These are phyloP conservation scores for Podotricha telesiphe DNA, from an alignment of 2,888 invertebrate genomes.

Conservation along the genomic window DNA sequence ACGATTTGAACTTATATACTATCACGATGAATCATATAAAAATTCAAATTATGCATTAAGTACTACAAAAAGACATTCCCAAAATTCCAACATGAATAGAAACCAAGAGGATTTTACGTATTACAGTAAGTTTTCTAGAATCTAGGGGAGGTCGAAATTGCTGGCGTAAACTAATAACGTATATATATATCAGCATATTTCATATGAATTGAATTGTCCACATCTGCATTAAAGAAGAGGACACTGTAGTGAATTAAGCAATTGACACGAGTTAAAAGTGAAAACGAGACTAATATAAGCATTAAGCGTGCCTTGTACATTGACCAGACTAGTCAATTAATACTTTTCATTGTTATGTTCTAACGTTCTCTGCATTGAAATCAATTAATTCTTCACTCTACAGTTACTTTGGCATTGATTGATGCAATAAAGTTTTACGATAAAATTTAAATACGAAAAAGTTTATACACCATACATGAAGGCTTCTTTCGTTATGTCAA, in stretches of 20 bases:
- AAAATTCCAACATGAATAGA: no score
- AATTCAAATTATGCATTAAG: no score
- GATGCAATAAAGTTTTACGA: background rate
- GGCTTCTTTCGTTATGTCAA: no score
- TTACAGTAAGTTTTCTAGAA: no score
- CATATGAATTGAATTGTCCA: background rate
- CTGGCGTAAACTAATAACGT: no score
- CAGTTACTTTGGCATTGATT: slow-evolving; percentile 5
- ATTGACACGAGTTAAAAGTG: slow-evolving; percentile 28
- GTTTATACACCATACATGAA: no score
- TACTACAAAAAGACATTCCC: no score
- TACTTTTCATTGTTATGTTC: slow-evolving; percentile 19
- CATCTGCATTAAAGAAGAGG: background rate
- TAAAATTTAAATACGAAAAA: background rate
- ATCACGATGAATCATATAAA: no score
- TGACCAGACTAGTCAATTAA: slow-evolving; percentile 25
- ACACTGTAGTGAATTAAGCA: slow-evolving; percentile 27
- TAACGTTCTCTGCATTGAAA: slow-evolving; percentile 11
- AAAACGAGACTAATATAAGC: slow-evolving; percentile 22
- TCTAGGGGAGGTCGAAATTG: no score
- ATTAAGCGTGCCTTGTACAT: slow-evolving; percentile 1
- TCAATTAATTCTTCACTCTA: slow-evolving; percentile 6
- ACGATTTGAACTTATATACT: no score
- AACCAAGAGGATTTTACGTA: no score
- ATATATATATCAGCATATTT: background rate